These are phyloP conservation scores for Phlogophora meticulosa DNA, from an alignment of 2,888 invertebrate species.

Conservation along the genomic window DNA sequence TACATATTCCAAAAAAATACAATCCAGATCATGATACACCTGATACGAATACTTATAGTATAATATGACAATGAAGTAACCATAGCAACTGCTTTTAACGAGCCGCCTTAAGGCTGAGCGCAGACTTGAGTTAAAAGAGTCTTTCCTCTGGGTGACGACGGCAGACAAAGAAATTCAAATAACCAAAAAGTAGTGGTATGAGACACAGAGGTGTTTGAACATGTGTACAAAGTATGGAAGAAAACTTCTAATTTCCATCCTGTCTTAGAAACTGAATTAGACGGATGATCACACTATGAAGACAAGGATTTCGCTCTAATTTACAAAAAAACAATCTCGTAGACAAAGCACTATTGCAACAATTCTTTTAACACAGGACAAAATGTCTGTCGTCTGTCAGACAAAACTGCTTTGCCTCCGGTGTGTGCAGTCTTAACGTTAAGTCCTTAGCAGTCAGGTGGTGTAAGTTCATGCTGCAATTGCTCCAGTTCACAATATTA, in stretches of 20 bases:
- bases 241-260: too few species aligned
- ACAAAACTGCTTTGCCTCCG: neutral
- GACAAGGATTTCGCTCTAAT: too few species aligned
- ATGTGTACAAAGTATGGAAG: too few species aligned
- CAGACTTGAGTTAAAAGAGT: neutral
- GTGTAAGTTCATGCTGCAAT: slow-evolving; percentile 70
- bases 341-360: too few species aligned
- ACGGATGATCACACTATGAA: too few species aligned
- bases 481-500: slow-evolving; percentile 83
- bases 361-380: neutral
- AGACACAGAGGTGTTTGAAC: too few species aligned
- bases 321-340: too few species aligned
- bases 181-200: neutral
- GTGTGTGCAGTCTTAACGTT: neutral
- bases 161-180: neutral
- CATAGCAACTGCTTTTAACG: slow-evolving; percentile 17
- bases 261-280: too few species aligned
- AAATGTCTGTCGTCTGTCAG: neutral
- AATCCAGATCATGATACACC: slow-evolving; percentile 38
- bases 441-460: slow-evolving; percentile 53
- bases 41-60: slow-evolving; percentile 34
- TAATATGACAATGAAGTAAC: slow-evolving; percentile 13
- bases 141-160: neutral
- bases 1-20: slow-evolving; percentile 41
- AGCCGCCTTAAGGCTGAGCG: neutral